These are phyloP conservation scores for Oeneis ivallda DNA, from an alignment of 2,888 invertebrate species.

Conservation along the genomic window DNA sequence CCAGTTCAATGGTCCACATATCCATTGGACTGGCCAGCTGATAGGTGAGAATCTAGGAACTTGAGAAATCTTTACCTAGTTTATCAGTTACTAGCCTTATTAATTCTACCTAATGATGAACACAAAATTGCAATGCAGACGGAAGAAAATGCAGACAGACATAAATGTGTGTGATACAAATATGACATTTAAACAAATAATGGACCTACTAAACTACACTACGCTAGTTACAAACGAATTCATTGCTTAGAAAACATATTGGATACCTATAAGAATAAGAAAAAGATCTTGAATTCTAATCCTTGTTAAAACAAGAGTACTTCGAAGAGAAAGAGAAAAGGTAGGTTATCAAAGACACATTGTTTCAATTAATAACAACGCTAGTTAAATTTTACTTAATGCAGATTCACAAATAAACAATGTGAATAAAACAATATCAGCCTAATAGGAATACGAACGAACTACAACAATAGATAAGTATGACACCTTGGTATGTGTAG, in stretches of 20 bases:
- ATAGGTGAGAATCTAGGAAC: conserved; percentile 75
- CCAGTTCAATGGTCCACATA: conserved; percentile 79
- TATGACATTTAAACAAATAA: not conserved
- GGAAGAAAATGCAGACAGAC: not conserved
- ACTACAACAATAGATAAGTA: conserved; percentile 16
- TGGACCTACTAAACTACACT: not conserved
- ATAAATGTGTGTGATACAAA: not conserved
- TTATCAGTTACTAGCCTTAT: conserved; percentile 38
- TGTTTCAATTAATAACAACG: not conserved
- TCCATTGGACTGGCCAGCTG: conserved; percentile 70
- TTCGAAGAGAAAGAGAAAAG: not conserved
- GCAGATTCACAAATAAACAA: conserved; percentile 14
- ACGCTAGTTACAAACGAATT: too few relatives aligned
- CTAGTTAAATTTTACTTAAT: not conserved
- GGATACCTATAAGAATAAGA: not conserved
- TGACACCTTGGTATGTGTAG: conserved; percentile 20
- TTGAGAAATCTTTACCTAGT: conserved; percentile 59
- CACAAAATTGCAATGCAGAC: conserved; percentile 4
- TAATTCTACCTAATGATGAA: conserved; percentile 16
- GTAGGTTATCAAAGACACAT: too few relatives aligned
- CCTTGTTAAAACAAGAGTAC: too few relatives aligned
- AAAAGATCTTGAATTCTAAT: too few relatives aligned
- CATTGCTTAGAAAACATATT: too few relatives aligned
- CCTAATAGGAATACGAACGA: conserved; percentile 16
- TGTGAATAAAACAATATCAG: not conserved